phyloP scores from a whole-genome alignment of 2,888 invertebrate genomes.

The Parascotia fuliginaria region DNA sequence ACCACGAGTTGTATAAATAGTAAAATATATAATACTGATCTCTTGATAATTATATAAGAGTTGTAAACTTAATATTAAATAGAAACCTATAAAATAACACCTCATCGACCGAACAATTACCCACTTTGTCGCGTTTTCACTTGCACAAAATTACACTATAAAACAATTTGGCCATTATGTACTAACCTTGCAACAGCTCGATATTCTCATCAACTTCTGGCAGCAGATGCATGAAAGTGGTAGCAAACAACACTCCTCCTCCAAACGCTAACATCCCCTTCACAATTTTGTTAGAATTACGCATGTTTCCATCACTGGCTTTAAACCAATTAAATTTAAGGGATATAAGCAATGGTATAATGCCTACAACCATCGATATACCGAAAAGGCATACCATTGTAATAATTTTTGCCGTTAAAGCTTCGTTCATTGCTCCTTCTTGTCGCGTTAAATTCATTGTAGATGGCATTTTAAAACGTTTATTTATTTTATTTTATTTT shows the following conservation, averaged over 20 bases:
- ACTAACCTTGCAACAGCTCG: slow-evolving; percentile 84
- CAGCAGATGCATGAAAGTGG: slow-evolving; percentile 92
- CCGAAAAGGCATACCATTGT: slow-evolving; percentile 92
- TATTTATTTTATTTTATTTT: slow-evolving; percentile 43
- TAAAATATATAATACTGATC: too few species aligned
- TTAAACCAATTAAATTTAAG: slow-evolving; percentile 88
- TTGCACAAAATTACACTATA: too few species aligned
- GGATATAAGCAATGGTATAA: slow-evolving; percentile 90
- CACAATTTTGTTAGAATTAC: slow-evolving; percentile 82
- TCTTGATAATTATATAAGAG: too few species aligned
- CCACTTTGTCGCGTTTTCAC: too few species aligned
- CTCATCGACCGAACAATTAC: too few species aligned
- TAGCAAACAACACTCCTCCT: slow-evolving; percentile 92
- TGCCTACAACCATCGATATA: slow-evolving; percentile 91
- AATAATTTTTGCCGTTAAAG: slow-evolving; percentile 90
- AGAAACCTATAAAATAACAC: too few species aligned
- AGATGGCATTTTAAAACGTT: slow-evolving; percentile 26
- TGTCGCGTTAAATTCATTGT: slow-evolving; percentile 51
- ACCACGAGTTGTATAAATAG: too few species aligned
- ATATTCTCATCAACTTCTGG: slow-evolving; percentile 92
- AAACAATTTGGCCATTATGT: too few species aligned
- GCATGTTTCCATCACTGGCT: slow-evolving; percentile 70
- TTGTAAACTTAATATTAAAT: too few species aligned
- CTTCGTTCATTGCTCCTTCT: slow-evolving; percentile 55
- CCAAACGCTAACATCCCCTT: slow-evolving; percentile 91